A percentile compares a stretch with the other conserved stretches of the same genome.
These are phyloP conservation scores for Podarcis siculus DNA, from an alignment of 2,797 vertebrate species.

Conservation along the genomic window DNA sequence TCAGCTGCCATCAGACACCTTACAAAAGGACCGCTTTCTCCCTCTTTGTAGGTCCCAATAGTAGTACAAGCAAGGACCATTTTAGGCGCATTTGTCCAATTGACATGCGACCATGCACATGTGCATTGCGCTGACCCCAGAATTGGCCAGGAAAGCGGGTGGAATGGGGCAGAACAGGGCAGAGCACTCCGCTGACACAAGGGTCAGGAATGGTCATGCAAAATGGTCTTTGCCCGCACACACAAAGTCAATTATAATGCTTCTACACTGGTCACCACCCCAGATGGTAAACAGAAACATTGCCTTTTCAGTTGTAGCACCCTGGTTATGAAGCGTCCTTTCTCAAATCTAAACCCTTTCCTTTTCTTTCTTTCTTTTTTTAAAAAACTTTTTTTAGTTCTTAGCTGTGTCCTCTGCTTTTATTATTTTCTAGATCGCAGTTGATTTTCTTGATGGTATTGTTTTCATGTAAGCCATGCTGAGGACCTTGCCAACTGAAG, in stretches of 20 bases:
- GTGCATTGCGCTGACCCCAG: too few species aligned
- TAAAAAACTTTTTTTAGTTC: neutral
- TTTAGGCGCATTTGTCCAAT: too few species aligned
- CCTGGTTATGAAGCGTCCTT: neutral
- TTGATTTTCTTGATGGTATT: neutral
- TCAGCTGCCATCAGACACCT: neutral
- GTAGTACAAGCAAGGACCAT: too few species aligned
- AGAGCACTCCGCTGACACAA: too few species aligned
- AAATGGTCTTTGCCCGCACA: too few species aligned
- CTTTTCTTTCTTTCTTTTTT: neutral
- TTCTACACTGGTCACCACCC: neutral
- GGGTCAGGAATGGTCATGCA: too few species aligned
- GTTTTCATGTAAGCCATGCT: neutral
- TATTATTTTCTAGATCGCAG: neutral
- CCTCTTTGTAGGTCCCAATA: neutral
- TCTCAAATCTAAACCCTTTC: neutral
- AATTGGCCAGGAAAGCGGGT: too few species aligned
- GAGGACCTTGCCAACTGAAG: neutral
- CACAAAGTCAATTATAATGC: neutral
- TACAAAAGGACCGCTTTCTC: neutral
- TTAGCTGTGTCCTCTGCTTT: neutral
- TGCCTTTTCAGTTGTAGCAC: neutral
- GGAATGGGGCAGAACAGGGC: too few species aligned
- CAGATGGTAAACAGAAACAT: neutral
- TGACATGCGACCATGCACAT: too few species aligned